Percentiles rank a stretch among this genome's conserved stretches.
Conservation (phyloP, 2,888 invertebrate species). For the Rugalucina vietnamica region DNA sequence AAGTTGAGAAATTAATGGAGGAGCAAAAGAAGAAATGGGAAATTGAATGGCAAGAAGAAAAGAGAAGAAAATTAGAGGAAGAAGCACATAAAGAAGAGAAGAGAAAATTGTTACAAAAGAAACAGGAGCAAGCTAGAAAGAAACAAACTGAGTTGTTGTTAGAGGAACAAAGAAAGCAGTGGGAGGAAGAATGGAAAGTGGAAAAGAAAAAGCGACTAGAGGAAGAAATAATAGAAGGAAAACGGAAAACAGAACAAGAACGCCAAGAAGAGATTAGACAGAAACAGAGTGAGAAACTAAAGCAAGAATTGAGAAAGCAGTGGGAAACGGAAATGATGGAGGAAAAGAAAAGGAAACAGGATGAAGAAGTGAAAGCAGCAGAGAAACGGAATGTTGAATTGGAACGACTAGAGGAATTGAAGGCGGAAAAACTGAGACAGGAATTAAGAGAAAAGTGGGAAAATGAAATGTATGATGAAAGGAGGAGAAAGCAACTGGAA, state of each 20-base stretch:
- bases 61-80: slow-evolving; percentile 3
- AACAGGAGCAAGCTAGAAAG: background rate
- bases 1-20: background rate
- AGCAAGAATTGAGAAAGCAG: no score
- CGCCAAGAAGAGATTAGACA: background rate
- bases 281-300: no score
- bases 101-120: background rate
- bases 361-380: no score
- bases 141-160: background rate
- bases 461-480: background rate
- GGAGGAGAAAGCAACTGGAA: background rate
- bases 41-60: background rate
- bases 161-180: background rate
- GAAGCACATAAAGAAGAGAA: background rate
- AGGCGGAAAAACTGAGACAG: no score
- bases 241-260: background rate
- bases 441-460: no score
- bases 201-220: background rate
- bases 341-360: no score
- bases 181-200: background rate
- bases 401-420: no score
- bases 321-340: no score
- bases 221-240: background rate
- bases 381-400: no score
- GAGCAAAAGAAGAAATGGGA: slow-evolving; percentile 1